Base-by-base conservation (phyloP, 2,113 vertebrate genomes). In the Dinomys branickii region DNA sequence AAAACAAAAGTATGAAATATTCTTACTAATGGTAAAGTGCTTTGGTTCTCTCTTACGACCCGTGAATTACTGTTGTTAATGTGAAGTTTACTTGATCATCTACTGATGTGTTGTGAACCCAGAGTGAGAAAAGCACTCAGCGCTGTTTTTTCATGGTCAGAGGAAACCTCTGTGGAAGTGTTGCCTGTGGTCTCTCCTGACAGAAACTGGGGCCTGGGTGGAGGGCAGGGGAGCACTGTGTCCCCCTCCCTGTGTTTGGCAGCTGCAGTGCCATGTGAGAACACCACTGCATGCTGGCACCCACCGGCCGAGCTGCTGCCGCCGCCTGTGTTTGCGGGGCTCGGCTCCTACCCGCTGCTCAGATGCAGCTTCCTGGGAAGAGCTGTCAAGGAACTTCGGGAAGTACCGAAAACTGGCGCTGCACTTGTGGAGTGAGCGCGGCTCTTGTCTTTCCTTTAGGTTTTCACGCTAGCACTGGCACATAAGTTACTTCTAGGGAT, bases 341-440 rank as follows among this genome's bases (percentile, higher is more conserved):
- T 26, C 38, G 5, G n/a, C 75, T 90, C 83, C 67, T 2, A 3
- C 85, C 91, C 94, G 63, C 54, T 83, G 13, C 81, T 11, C 63
- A 85, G 50, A 56, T 56, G 89, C 28, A 83, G 41, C 47, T 95
- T 97, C 87, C 19, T 0, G 0, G 24, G 84, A 63, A 69, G 30
- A 41, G 24, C 91, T 97, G 67, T 88, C 47, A 28, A 52, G 83
- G 78, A 89, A 26, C 93, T 91, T 61, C 80, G 92, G 69, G 75
- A 67, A 86, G 17, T 83, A 58, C 44, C n/a, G 67, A 75, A 88
- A 85, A n/a, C 69, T 77, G 75, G 63, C 13, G 13, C 90, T 92
- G 87, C 11, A 41, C 75, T 83, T 87, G 75, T 38, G 41, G 88
- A 52, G 52, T 75, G 80, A 94, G 73, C 67, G 83, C 0, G 0